Base-by-base conservation (phyloP, 2,113 vertebrate species). In the Catharus fuscescens region DNA sequence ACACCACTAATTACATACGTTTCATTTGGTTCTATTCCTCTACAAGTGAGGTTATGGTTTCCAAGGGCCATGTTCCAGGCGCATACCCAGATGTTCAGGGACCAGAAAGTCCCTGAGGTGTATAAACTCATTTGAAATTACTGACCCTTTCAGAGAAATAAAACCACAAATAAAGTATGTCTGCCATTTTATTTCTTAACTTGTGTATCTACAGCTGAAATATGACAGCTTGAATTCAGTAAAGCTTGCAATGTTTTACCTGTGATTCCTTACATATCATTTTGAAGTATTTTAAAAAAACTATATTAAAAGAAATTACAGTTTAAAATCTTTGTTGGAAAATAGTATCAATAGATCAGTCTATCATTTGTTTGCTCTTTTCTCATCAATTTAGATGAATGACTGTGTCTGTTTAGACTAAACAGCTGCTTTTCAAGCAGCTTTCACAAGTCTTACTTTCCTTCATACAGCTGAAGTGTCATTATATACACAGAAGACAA, bases 21-120 rank as follows among this genome's bases (percentile, higher is more conserved):
- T 95, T 90, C 38, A 90, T 86, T 80, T 86, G 34, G 24, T 70
- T 88, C 60, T 64, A 45, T 61, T 88, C 40, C 64, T 64, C 79
- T 80, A 34, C n/a, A 60, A 83, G 56, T 25, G 34, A 88, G 23
- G 56, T 71, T 88, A 67, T 45, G 74, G 40, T 88, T 95, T 90
- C n/a, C 85, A 86, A 88, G 74, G 60, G 90, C 44, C 71, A 48
- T 42, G 42, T 88, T 93, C 54, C 71, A 93, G 60, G 29, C 67
- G 71, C 65, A 86, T 59, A 80, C 10, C 76, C 92, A 96, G 90
- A 92, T 96, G 92, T 90, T 96, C 40, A 56, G 90, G 40, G 96
- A 94, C 67, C 40, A 86, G 21, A 40, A 74, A n/a, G 64, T 53
- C 90, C 62, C 90, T 29, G 60, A 93, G 90, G 69, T 71, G 28